Evolutionary conservation across 2,797 vertebrate genomes (phyloP).

Genomic region (Enteromius unitaeniatus): DNA sequence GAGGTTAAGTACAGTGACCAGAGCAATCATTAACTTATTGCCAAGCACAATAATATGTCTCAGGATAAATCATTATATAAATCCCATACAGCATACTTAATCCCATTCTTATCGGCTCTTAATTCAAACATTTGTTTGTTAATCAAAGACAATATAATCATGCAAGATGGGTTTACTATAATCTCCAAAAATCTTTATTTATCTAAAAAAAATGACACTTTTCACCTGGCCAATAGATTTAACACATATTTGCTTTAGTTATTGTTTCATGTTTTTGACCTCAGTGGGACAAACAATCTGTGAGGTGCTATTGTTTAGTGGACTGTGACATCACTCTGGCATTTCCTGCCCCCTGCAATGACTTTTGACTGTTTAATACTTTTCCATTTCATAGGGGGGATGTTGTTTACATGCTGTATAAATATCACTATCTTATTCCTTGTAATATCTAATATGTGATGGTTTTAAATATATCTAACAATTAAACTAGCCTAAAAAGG

Average conservation of each 20-base stretch:
- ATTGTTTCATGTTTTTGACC: constrained; percentile 44
- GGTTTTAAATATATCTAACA: neutral
- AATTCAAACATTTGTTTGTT: no score
- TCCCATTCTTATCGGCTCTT: neutral
- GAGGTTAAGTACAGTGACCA: neutral
- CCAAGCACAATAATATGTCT: neutral
- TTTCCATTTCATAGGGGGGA: neutral
- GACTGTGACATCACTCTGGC: constrained; percentile 64
- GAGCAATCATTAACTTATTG: constrained; percentile 14
- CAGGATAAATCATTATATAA: neutral
- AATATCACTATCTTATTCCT: neutral
- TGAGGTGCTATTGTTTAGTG: constrained; percentile 63
- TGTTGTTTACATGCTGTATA: neutral
- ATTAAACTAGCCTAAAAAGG: neutral
- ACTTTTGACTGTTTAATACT: constrained; percentile 31
- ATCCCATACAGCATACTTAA: neutral
- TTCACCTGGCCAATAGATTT: constrained; percentile 24
- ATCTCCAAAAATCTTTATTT: neutral
- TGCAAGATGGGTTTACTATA: neutral
- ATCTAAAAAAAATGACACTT: constrained; percentile 25
- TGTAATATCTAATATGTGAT: neutral
- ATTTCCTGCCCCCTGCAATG: constrained; percentile 64
- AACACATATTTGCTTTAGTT: constrained; percentile 72
- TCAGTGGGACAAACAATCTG: constrained; percentile 66
- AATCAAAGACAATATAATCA: neutral